phyloP scores from a whole-genome alignment of 2,888 invertebrate genomes.

The Drosophila anomelani region DNA sequence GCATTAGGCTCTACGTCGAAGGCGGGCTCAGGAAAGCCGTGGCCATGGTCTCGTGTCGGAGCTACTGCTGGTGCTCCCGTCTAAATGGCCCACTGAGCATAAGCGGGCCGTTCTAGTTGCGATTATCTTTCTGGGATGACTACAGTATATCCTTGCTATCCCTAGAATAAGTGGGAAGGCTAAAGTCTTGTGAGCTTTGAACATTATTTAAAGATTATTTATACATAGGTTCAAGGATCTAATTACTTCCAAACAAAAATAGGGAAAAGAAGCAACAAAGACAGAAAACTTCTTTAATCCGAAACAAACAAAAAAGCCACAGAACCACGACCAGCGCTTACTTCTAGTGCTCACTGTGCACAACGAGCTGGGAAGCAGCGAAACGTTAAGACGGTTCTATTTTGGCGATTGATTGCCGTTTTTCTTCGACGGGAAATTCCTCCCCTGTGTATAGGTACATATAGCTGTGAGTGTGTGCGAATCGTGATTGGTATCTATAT shows the following conservation, averaged over 20 bases:
- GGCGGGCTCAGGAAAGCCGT: conserved; percentile 41
- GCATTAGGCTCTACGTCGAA: conserved; percentile 34
- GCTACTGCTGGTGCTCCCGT: conserved; percentile 35
- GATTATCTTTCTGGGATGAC: conserved; percentile 63
- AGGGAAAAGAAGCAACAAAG: neutral
- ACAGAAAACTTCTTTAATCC: neutral
- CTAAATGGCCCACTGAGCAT: conserved; percentile 56
- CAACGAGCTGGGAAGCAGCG: conserved; percentile 43
- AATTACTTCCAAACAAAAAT: neutral
- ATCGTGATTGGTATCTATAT: conserved; percentile 65
- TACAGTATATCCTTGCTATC: conserved; percentile 13
- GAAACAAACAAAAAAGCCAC: neutral
- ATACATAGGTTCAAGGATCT: neutral
- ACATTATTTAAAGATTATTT: neutral
- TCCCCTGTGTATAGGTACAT: conserved; percentile 22
- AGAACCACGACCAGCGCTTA: neutral
- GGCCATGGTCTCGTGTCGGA: conserved; percentile 17
- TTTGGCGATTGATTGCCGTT: conserved; percentile 77
- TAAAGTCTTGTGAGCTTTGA: neutral
- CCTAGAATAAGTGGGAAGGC: neutral
- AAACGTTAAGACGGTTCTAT: conserved; percentile 76
- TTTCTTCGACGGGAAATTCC: conserved; percentile 53
- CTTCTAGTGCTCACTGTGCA: conserved; percentile 23
- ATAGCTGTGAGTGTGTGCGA: conserved; percentile 30
- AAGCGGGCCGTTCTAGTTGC: conserved; percentile 75